These are phyloP conservation scores for Calephelis nemesis DNA, from an alignment of 1,140 invertebrate genomes.

Conservation along the genomic window DNA sequence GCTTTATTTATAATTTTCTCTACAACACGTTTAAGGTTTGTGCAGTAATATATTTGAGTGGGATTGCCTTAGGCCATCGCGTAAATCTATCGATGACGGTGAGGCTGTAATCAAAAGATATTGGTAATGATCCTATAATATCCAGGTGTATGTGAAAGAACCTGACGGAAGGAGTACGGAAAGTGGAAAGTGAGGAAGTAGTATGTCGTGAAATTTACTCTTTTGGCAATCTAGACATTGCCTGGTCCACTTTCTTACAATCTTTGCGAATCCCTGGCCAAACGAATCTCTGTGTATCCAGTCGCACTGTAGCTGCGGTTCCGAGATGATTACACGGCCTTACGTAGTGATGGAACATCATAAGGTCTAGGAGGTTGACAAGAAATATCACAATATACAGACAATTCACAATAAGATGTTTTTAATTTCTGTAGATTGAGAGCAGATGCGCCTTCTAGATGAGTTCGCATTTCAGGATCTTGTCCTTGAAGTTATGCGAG, in stretches of 20 bases:
- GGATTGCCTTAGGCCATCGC: slow-evolving; percentile 22
- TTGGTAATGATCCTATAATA: slow-evolving; percentile 27
- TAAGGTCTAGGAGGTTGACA: slow-evolving; percentile 33
- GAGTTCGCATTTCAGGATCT: slow-evolving; percentile 33
- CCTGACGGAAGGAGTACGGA: slow-evolving; percentile 22
- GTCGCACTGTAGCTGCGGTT: too few species aligned
- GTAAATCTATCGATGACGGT: too few species aligned
- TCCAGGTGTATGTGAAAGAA: slow-evolving; percentile 29
- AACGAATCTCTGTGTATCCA: too few species aligned
- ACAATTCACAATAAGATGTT: background rate
- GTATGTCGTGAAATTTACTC: too few species aligned
- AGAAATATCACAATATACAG: slow-evolving; percentile 39
- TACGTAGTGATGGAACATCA: slow-evolving; percentile 36
- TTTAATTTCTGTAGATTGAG: slow-evolving; percentile 24
- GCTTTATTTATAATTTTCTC: too few species aligned
- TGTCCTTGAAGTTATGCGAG: slow-evolving; percentile 33
- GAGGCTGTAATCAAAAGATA: slow-evolving; percentile 30
- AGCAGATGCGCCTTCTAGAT: slow-evolving; percentile 20
- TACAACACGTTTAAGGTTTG: slow-evolving; percentile 1
- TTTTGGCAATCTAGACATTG: too few species aligned
- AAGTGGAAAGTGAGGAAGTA: slow-evolving; percentile 17
- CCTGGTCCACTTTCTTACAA: too few species aligned
- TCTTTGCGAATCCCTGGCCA: too few species aligned
- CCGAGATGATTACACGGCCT: too few species aligned
- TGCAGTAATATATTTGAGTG: slow-evolving; percentile 23